Base-by-base conservation (phyloP, 2,888 invertebrate species). In the Leptopterna dolabrata region DNA sequence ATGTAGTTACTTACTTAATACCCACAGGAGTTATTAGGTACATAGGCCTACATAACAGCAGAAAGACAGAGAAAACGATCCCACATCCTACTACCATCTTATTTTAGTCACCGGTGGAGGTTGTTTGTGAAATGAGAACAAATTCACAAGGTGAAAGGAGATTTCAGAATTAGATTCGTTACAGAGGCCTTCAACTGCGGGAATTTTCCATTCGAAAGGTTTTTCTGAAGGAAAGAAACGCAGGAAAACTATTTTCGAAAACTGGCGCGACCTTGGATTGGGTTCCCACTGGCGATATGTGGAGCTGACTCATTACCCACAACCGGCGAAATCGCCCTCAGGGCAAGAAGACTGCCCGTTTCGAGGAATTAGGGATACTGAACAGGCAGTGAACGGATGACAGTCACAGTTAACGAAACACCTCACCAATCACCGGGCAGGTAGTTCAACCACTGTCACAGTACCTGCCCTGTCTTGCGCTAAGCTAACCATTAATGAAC, bases 81-180 rank as follows among this genome's bases (percentile, higher is more conserved):
- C 7, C 36, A 36, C 36, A 36, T 36, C 7, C 2, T 36, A n/a
- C 36, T 4, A 36, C 36, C 16, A 63, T 24, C 63, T 63, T 63
- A 24, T 63, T 63, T 63, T 63, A 63, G 63, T 63, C 63, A 24
- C 7, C 63, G 16, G 2, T 19, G 30, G 0, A 16, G 14, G 73
- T 36, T 73, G 73, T 73, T 73, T 73, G 73, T 41, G 36, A 73
- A 30, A 73, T 73, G 24, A 24, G 63, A 51, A 63, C 55, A 63
- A 63, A 63, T 16, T 19, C 63, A 9, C 9, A 36, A 30, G 36
- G 73, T 73, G 73, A 73, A 73, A 73, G 73, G 73, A 73, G 73
- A 41, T 73, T 63, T 73, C 73, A 73, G 41, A 73, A 73, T 73
- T 73, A 73, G 73, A 73, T 73, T 19, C 36, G 24, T 24, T 36